These are phyloP conservation scores for Montifringilla adamsi DNA, from an alignment of 2,113 vertebrate species.

Conservation along the genomic window DNA sequence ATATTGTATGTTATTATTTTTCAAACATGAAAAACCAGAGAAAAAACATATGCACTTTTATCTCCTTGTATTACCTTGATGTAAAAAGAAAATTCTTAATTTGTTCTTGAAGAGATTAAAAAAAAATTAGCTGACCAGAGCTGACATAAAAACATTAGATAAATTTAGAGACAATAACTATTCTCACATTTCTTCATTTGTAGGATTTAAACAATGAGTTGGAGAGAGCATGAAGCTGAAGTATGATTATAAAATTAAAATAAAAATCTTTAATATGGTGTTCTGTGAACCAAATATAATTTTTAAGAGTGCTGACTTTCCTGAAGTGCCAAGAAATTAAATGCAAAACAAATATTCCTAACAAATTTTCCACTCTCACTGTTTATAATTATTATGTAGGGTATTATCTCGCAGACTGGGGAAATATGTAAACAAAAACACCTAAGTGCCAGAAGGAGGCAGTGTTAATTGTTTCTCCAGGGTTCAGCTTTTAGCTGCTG, in stretches of 20 bases:
- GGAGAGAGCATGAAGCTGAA: not conserved
- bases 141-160: constrained; percentile 47
- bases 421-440: not conserved
- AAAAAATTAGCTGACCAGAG: constrained; percentile 6
- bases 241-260: constrained; percentile 29
- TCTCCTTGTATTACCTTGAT: constrained; percentile 5
- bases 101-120: constrained; percentile 33
- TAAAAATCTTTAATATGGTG: not conserved
- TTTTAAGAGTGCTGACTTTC: constrained; percentile 6
- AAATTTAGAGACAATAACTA: constrained; percentile 23
- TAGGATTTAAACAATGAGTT: constrained; percentile 18
- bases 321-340: not conserved
- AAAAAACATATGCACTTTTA: not conserved
- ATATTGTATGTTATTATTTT: not conserved
- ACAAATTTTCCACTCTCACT: not conserved
- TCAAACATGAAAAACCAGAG: not conserved
- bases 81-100: not conserved
- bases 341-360: constrained; percentile 9
- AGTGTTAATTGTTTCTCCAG: not conserved
- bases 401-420: not conserved
- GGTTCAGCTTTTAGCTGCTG: not conserved
- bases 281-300: constrained; percentile 9
- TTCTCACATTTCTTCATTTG: not conserved
- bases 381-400: not conserved
- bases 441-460: not conserved